Evolutionary conservation across 2,113 vertebrate genomes (phyloP).

Genomic region (Plecotus auritus): DNA sequence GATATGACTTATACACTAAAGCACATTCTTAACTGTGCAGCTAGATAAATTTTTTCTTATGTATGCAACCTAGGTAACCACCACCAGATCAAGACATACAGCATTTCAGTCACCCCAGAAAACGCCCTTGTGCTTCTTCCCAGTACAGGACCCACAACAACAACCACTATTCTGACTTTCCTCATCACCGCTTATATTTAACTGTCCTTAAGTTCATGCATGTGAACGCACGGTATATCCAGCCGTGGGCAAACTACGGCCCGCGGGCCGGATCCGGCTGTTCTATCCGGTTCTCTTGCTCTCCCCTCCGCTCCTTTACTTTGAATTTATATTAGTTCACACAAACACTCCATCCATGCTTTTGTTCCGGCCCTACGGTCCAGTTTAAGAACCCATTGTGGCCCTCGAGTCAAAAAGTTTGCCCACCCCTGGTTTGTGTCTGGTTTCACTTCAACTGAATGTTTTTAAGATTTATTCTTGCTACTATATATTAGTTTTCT

Average conservation of each 20-base stretch:
- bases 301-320: too few relatives aligned
- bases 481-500: background rate
- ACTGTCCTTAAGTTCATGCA: background rate
- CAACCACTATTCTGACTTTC: background rate
- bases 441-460: background rate
- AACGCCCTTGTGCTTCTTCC: background rate
- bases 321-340: too few relatives aligned
- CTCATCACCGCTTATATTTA: background rate
- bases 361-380: too few relatives aligned
- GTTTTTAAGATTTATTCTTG: background rate
- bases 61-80: background rate
- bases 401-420: too few relatives aligned
- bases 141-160: accelerated
- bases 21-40: background rate
- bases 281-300: too few relatives aligned
- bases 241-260: too few relatives aligned
- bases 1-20: background rate
- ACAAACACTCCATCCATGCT: too few relatives aligned
- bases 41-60: background rate
- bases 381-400: too few relatives aligned
- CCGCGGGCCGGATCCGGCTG: too few relatives aligned
- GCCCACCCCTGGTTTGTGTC: too few relatives aligned
- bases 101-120: background rate
- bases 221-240: background rate
- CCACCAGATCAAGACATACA: background rate